Conservation (phyloP, 2,888 invertebrate species). For the Drosophila setosimentum region DNA sequence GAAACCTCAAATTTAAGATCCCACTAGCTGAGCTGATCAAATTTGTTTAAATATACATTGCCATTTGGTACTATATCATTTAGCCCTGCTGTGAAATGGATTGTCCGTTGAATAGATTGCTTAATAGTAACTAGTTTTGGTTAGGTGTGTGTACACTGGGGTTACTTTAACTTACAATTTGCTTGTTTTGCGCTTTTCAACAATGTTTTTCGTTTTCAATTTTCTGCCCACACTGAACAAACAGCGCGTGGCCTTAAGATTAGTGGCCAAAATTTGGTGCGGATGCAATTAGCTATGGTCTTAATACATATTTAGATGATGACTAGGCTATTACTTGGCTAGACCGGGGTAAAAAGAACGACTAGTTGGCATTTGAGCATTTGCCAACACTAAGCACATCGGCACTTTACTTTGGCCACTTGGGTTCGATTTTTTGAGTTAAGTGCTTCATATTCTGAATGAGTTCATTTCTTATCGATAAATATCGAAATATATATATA, state of each 20-base stretch:
- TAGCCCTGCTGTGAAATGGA: not conserved
- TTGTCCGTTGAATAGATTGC: not conserved
- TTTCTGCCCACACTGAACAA: conserved; percentile 78
- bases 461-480: conserved; percentile 61
- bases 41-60: conserved; percentile 1
- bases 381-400: conserved; percentile 52
- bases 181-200: conserved; percentile 53
- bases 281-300: conserved; percentile 49
- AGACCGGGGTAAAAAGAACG: not conserved
- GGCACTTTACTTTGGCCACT: conserved; percentile 59
- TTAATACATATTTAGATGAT: not conserved
- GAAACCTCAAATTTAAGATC: conserved; percentile 7
- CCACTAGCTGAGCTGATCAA: conserved; percentile 24
- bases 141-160: conserved; percentile 24
- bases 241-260: conserved; percentile 74
- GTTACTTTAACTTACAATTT: conserved; percentile 59
- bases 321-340: not conserved
- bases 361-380: conserved; percentile 8
- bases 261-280: conserved; percentile 53
- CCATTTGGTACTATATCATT: conserved; percentile 4
- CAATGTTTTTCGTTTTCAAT: conserved; percentile 34
- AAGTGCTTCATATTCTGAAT: conserved; percentile 76
- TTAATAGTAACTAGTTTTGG: conserved; percentile 7
- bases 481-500: conserved; percentile 16
- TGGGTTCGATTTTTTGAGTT: conserved; percentile 29